Evolutionary conservation across 2,888 invertebrate genomes (phyloP).

Genomic region (Cylindroiulus punctatus): DNA sequence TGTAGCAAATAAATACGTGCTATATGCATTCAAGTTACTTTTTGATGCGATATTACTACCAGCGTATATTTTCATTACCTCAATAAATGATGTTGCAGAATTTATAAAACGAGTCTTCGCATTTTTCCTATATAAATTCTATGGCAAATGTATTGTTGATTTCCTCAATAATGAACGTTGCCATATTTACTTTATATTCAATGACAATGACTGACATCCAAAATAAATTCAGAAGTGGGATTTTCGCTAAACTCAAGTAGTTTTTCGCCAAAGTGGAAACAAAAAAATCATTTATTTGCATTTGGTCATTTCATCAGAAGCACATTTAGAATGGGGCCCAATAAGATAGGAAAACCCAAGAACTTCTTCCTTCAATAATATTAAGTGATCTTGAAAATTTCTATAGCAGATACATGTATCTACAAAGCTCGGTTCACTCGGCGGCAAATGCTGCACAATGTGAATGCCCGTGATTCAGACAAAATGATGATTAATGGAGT

Average conservation of each 20-base stretch:
- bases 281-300: constrained; percentile 39
- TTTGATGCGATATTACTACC: no score
- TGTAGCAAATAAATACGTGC: no score
- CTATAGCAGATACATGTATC: constrained; percentile 33
- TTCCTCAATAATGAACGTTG: background rate
- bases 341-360: background rate
- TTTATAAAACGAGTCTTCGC: no score
- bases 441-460: constrained; percentile 5
- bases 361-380: background rate
- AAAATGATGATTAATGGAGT: constrained; percentile 53
- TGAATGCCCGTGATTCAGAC: constrained; percentile 48
- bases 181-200: background rate
- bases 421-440: background rate
- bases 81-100: no score
- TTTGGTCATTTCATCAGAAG: constrained; percentile 20
- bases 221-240: background rate
- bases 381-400: constrained; percentile 43
- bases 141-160: no score
- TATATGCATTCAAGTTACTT: no score
- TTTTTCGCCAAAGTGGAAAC: background rate
- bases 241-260: background rate
- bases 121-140: no score
- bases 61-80: no score
- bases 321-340: background rate
- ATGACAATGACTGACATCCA: background rate